phyloP scores from a whole-genome alignment of 2,797 vertebrate species.

The Trichosurus vulpecula region DNA sequence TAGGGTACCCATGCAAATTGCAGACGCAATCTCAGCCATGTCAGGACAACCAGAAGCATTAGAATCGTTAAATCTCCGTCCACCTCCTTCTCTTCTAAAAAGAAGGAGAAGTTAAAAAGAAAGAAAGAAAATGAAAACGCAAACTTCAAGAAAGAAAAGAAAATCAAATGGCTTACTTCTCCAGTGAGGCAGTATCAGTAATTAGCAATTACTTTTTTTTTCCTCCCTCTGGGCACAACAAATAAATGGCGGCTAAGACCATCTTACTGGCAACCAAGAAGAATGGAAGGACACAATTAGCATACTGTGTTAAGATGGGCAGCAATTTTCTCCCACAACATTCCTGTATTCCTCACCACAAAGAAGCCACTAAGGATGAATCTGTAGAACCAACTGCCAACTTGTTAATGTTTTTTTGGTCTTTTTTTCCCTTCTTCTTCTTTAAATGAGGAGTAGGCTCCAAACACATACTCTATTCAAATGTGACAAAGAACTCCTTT shows the following conservation, averaged over 20 bases:
- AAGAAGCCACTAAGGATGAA: conserved; percentile 65
- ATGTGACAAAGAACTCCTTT: conserved; percentile 69
- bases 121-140: neutral
- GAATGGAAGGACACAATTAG: conserved; percentile 71
- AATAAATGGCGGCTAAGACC: conserved; percentile 78
- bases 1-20: conserved; percentile 77
- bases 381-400: conserved; percentile 59
- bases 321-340: conserved; percentile 66
- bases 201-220: conserved; percentile 79
- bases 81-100: conserved; percentile 38
- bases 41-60: conserved; percentile 60
- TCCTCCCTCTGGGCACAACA: conserved; percentile 69
- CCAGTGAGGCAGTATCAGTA: conserved; percentile 67
- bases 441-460: conserved; percentile 62
- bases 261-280: conserved; percentile 65
- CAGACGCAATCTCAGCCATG: conserved; percentile 61
- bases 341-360: conserved; percentile 54
- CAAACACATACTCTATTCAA: conserved; percentile 68
- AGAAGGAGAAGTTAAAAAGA: neutral
- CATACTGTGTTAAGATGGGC: conserved; percentile 67
- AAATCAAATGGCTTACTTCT: conserved; percentile 76
- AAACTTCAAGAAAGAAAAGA: conserved; percentile 14
- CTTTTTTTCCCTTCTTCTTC: neutral
- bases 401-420: conserved; percentile 58
- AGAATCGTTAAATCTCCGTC: conserved; percentile 46